Evolutionary conservation across 1,140 invertebrate species (phyloP).

Genomic region (Neelides sp.): DNA sequence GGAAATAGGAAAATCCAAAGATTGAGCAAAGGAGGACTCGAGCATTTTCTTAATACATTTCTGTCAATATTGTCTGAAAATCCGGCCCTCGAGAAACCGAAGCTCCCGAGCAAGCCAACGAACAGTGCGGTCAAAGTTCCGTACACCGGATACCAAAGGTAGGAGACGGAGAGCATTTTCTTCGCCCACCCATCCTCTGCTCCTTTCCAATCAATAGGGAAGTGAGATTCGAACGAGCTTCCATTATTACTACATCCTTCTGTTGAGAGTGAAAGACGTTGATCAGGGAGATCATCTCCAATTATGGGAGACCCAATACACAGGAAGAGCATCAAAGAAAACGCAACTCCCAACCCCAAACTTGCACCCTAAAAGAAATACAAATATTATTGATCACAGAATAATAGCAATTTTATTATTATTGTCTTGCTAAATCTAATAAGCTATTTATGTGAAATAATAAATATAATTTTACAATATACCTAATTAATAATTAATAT

Average conservation of each 20-base stretch:
- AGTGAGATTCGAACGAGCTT: not conserved
- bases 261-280: slow-evolving; percentile 10
- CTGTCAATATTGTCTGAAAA: slow-evolving; percentile 1
- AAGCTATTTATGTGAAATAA: too few species aligned
- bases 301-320: slow-evolving; percentile 9
- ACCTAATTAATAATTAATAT: too few species aligned
- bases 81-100: not conserved
- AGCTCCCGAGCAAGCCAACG: slow-evolving; percentile 15
- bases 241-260: slow-evolving; percentile 10
- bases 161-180: slow-evolving; percentile 15
- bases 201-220: slow-evolving; percentile 11
- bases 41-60: not conserved
- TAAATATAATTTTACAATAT: too few species aligned
- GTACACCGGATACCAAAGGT: slow-evolving; percentile 17
- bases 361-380: slow-evolving; percentile 18
- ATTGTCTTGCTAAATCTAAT: too few species aligned
- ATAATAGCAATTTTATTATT: too few species aligned
- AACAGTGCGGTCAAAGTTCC: slow-evolving; percentile 11
- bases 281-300: slow-evolving; percentile 4
- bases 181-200: slow-evolving; percentile 7
- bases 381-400: too few species aligned
- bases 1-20: slow-evolving; percentile 15
- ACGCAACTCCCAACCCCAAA: slow-evolving; percentile 3
- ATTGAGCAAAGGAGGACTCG: not conserved
- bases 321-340: slow-evolving; percentile 5